phyloP scores from a whole-genome alignment of 2,797 vertebrate species.

The Falco peregrinus region DNA sequence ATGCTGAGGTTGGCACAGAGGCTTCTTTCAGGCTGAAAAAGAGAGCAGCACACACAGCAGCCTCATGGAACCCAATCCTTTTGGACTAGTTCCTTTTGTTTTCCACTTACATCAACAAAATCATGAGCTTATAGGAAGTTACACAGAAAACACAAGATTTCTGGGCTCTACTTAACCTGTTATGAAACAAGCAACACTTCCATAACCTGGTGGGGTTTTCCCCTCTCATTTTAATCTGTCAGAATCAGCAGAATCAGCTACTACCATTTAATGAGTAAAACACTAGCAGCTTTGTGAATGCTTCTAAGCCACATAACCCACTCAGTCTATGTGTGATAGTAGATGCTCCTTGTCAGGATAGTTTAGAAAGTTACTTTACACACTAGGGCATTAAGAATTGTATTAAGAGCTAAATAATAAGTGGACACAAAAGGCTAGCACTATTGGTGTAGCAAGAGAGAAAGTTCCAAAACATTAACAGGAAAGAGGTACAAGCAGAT shows the following conservation, averaged over 20 bases:
- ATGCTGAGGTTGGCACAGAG: background rate
- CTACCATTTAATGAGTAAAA: background rate
- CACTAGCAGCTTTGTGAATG: background rate
- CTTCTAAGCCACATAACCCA: background rate
- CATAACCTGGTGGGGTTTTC: background rate
- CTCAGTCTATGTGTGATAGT: accelerated
- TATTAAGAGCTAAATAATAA: background rate
- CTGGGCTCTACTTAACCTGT: background rate
- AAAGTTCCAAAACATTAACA: background rate
- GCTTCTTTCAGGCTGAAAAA: background rate
- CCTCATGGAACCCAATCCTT: background rate
- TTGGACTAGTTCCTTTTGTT: background rate
- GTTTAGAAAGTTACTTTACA: background rate
- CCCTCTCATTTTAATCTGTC: background rate
- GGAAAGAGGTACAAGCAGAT: background rate
- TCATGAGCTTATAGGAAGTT: background rate
- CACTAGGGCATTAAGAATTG: background rate
- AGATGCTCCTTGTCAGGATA: background rate
- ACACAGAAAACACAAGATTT: background rate
- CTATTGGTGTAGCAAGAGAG: background rate
- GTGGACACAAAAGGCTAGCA: background rate
- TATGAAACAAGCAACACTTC: background rate
- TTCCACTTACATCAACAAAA: background rate
- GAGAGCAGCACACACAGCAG: background rate
- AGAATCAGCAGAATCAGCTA: background rate